A percentile compares a stretch with the other conserved stretches of the same genome.
phyloP scores from a whole-genome alignment of 2,113 vertebrate species.

The Brachyhypopomus gauderio region DNA sequence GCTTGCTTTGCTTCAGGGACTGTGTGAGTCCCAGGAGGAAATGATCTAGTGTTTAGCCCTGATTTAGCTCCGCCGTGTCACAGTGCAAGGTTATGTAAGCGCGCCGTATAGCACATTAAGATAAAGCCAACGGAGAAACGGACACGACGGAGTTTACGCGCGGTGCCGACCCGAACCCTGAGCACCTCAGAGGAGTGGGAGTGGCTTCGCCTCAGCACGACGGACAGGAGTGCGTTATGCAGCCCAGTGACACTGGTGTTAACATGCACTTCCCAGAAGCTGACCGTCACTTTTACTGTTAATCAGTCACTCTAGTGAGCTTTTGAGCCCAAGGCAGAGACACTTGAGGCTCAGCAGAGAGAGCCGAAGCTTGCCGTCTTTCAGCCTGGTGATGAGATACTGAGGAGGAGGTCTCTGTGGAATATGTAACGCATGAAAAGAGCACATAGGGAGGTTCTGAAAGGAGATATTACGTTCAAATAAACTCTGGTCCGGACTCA shows the following conservation, averaged over 20 bases:
- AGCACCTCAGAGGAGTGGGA: background rate
- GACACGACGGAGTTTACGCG: slow-evolving; percentile 4
- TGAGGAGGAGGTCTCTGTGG: background rate
- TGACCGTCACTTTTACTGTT: slow-evolving; percentile 38
- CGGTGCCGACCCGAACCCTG: background rate
- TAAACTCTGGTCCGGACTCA: slow-evolving; percentile 1
- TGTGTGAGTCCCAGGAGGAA: background rate
- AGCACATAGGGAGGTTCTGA: slow-evolving; percentile 8
- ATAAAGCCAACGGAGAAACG: background rate
- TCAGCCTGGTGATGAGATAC: slow-evolving; percentile 27
- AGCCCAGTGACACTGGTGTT: background rate
- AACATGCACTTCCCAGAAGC: slow-evolving; percentile 16
- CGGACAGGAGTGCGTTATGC: slow-evolving; percentile 5
- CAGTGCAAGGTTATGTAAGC: background rate
- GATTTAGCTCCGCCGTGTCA: background rate
- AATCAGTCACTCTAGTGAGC: slow-evolving; percentile 42
- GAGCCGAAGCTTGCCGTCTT: slow-evolving; percentile 10
- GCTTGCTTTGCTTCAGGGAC: slow-evolving; percentile 15
- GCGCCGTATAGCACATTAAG: background rate
- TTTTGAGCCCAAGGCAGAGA: slow-evolving; percentile 32
- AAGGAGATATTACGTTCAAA: slow-evolving; percentile 19
- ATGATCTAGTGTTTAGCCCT: slow-evolving; percentile 28
- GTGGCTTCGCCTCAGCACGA: slow-evolving; percentile 5
- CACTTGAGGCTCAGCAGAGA: slow-evolving; percentile 22
- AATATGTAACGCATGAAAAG: slow-evolving; percentile 14